Evolutionary conservation across 2,113 vertebrate genomes (phyloP).

Genomic region (Pituophis catenifer): DNA sequence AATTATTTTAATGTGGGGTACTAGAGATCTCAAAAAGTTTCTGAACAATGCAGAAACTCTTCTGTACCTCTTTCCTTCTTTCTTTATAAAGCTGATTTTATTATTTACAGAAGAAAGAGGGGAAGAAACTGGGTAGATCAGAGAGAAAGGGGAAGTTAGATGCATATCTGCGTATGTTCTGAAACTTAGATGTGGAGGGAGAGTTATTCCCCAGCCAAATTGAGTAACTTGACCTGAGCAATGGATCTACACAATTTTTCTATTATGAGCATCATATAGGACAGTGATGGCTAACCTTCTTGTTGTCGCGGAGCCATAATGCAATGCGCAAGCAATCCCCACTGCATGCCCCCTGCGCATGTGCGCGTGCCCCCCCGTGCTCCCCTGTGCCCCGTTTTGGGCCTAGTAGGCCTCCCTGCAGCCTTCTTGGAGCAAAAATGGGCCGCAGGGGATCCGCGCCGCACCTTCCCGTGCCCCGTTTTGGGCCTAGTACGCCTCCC

Average conservation of each 20-base stretch:
- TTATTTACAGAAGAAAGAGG: not conserved
- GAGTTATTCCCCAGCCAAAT: not conserved
- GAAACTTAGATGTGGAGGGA: not conserved
- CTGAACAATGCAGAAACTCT: no score
- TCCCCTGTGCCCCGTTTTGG: no score
- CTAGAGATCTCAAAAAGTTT: not conserved
- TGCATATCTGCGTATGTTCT: not conserved
- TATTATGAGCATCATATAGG: not conserved
- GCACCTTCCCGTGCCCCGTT: no score
- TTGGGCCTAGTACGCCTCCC: no score
- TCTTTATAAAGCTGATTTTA: not conserved
- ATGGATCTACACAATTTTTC: not conserved
- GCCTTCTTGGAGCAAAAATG: no score
- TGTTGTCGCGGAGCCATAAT: no score
- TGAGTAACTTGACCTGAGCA: not conserved
- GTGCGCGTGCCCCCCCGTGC: no score
- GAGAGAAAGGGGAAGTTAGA: not conserved
- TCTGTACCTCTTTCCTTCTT: not conserved
- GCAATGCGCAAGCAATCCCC: no score
- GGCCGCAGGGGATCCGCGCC: no score
- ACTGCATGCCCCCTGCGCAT: no score
- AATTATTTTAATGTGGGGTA: constrained; percentile 17
- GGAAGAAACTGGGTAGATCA: not conserved
- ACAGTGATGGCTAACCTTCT: no score
- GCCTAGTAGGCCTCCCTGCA: no score